Conservation (phyloP, 2,113 vertebrate genomes). For the Notothenia rossii region DNA sequence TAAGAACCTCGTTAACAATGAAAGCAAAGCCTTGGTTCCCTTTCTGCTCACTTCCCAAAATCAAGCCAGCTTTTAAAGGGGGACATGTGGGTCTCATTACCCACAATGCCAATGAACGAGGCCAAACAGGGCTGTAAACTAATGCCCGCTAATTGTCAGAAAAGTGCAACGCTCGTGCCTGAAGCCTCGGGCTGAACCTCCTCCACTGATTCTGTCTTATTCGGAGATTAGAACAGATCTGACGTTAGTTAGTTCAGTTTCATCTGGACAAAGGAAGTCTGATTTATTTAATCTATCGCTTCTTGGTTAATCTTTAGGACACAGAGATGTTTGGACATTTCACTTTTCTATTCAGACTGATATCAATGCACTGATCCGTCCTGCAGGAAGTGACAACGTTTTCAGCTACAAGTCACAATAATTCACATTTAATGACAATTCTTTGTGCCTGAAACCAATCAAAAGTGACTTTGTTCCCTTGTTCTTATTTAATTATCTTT, state of each 20-base stretch:
- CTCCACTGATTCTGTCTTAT: background rate
- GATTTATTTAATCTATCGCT: background rate
- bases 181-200: background rate
- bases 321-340: too few species aligned
- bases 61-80: constrained; percentile 8
- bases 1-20: background rate
- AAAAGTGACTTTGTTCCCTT: too few species aligned
- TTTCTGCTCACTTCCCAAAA: constrained; percentile 14
- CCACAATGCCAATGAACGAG: background rate
- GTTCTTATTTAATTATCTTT: too few species aligned
- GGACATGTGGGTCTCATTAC: constrained; percentile 40
- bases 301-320: background rate
- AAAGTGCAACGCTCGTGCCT: constrained; percentile 14
- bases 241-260: background rate
- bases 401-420: too few species aligned
- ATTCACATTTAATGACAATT: too few species aligned
- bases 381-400: too few species aligned
- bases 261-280: background rate
- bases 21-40: constrained; percentile 10
- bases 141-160: constrained; percentile 18
- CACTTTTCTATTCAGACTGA: too few species aligned
- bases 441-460: too few species aligned
- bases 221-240: background rate
- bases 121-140: constrained; percentile 40
- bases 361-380: too few species aligned